Evolutionary conservation across 2,888 invertebrate species (phyloP), one percentile per base, ranked within the genome.

Genomic region (Hybos culiciformis): DNA sequence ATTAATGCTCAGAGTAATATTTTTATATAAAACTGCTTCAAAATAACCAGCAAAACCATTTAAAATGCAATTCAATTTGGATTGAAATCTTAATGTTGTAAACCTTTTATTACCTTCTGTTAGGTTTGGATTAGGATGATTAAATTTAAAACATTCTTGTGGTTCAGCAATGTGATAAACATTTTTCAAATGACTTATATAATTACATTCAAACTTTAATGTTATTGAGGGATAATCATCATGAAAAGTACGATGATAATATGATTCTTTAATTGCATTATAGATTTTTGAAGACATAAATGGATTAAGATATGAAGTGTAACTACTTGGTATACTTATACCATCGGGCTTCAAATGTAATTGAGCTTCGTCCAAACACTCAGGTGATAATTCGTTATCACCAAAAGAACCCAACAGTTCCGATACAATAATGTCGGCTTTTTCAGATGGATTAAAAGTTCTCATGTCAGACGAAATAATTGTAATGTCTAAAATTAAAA

Each of bases 31-130:
- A 18, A 77, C 69, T 31, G 91, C 80, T 58, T 93, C 86, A 68
- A 98, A 98, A 64, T 91, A 98, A 5, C 98, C 98, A 20, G 85
- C 87, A 66, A 98, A 88, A 3, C 96, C 98, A 59, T 93, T 92
- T 52, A 96, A 68, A 2, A 92, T 77, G 59, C 82, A 80, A 57
- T 90, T 83, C 54, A 82, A 77, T 24, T 71, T 62, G 2, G 80
- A 78, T 14, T 70, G 63, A 68, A 92, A 96, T 20, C 70, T 71
- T 12, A 84, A 62, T 3, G 70, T 70, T 39, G 72, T 74, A 56
- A 77, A 81, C 39, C 94, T 75, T 39, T 78, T 74, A 63, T 94
- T 93, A 57, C 84, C 81, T 37, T 60, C 65, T 3, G 56, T 53
- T 45, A 68, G 60, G 72, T 75, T 77, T 63, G 63, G 74, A 57